Base-by-base conservation (phyloP, 2,797 vertebrate species). In the Silurus lanzhouensis region DNA sequence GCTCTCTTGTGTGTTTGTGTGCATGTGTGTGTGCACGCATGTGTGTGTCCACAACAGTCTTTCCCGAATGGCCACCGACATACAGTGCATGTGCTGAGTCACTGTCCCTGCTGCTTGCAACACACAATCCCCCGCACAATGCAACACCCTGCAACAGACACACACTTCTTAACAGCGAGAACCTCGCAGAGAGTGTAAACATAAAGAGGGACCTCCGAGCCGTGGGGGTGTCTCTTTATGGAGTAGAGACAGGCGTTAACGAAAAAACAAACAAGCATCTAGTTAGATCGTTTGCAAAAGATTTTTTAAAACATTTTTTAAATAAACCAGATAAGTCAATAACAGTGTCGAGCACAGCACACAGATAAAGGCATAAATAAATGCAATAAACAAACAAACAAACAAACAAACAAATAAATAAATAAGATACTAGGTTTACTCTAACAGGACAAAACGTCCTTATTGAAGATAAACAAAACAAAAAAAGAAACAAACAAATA, bases 41-140 rank as follows among this genome's bases (percentile, higher is more conserved):
- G 61, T 63, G 82, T 5, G 17, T n/a, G 19, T 25, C 48, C 48
- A 52, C 6, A 52, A 7, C 48, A 52, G 55, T 68, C 44, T 31
- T 55, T 25, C 46, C 10, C 46, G 14, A 67, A 31, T 20, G 15
- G 12, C 46, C 63, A 81, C 46, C 1, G 6, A 71, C 52, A 76
- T 64, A 67, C 71, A 86, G 72, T 58, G 72, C 75, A 64, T 86
- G 72, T 82, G 74, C 78, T 81, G 79, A 81, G 46, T 81, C 63
- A 81, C 78, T 67, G 46, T 81, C 63, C 22, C 79, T 27, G 9
- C 63, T 52, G 63, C 46, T 66, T 14, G 0, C 0, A 14, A 81
- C 79, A 81, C 63, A 67, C 22, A 67, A 15, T 22, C 77, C 20
- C 20, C 2, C 6, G 44, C 58, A 61, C 22, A 61, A 14, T 44